A percentile compares a stretch with the other conserved stretches of the same genome.
Evolutionary conservation across 2,113 vertebrate species (phyloP).

Genomic region (Phrynocephalus versicolor): DNA sequence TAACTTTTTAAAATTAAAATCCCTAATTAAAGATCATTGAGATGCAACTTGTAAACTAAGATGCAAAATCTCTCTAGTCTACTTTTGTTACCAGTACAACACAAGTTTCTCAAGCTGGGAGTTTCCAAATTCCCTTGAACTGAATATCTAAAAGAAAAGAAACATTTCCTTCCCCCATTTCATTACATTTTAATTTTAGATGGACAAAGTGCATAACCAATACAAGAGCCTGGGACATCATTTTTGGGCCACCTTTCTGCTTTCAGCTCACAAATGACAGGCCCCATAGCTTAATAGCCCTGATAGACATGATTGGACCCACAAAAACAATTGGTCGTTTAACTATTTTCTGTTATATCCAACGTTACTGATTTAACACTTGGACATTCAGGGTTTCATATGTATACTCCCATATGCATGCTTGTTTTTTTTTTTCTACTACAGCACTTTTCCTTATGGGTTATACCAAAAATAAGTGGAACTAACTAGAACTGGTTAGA

Average conservation of each 20-base stretch:
- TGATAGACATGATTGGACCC: not conserved
- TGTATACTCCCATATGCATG: not conserved
- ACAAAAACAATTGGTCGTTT: conserved; percentile 53
- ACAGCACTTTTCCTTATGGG: not conserved
- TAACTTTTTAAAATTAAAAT: conserved; percentile 57
- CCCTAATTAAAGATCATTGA: conserved; percentile 49
- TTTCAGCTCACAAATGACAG: not conserved
- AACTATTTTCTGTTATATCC: conserved; percentile 49
- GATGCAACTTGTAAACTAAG: conserved; percentile 50
- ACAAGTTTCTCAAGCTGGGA: conserved; percentile 10
- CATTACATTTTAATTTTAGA: not conserved
- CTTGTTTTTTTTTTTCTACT: conserved; percentile 29
- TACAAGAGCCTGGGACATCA: not conserved
- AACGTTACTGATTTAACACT: conserved; percentile 38
- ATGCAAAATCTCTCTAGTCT: conserved; percentile 43
- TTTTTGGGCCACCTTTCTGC: not conserved
- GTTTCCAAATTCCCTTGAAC: conserved; percentile 30
- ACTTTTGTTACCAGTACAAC: conserved; percentile 44
- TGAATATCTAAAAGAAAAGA: not conserved
- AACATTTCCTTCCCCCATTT: not conserved
- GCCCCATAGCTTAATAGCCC: not conserved
- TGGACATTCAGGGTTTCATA: not conserved
- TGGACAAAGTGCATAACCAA: not conserved
- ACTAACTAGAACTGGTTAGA: too few relatives aligned
- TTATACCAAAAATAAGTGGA: not conserved